phyloP scores from a whole-genome alignment of 2,113 vertebrate species.

The Rhinichthys klamathensis region DNA sequence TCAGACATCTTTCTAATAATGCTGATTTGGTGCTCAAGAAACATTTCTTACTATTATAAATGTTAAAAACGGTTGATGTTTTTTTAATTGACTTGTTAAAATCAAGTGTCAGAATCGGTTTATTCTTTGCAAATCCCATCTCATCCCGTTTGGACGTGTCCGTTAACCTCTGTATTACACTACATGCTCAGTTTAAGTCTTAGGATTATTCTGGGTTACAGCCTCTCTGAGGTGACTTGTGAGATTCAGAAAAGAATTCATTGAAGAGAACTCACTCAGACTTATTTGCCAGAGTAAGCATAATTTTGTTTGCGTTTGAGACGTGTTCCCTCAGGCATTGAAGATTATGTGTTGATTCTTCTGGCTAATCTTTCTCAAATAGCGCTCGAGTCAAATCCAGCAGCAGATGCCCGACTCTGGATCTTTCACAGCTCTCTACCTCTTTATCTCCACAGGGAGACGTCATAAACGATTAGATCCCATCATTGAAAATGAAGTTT shows the following conservation, averaged over 20 bases:
- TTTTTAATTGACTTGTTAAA: no score
- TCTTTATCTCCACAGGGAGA: slow-evolving; percentile 41
- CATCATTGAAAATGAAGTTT: slow-evolving; percentile 47
- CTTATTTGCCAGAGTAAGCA: slow-evolving; percentile 17
- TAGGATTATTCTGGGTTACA: neutral
- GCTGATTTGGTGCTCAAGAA: neutral
- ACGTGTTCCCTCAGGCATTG: neutral
- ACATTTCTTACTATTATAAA: neutral
- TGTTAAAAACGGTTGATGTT: no score
- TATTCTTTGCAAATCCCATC: neutral
- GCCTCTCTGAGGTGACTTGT: neutral
- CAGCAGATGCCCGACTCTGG: slow-evolving; percentile 3
- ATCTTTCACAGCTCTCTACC: slow-evolving; percentile 7
- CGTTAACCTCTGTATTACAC: neutral
- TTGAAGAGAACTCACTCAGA: neutral
- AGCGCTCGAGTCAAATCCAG: slow-evolving; percentile 35
- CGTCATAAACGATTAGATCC: slow-evolving; percentile 45
- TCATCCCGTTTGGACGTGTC: neutral
- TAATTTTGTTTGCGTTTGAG: slow-evolving; percentile 21
- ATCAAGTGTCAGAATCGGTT: neutral
- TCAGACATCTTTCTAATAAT: neutral
- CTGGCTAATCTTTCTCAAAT: slow-evolving; percentile 42
- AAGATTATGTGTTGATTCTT: slow-evolving; percentile 30
- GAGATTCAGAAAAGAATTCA: neutral
- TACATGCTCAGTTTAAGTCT: neutral